phyloP scores from a whole-genome alignment of 1,140 invertebrate species.

The Eubasilissa regina region DNA sequence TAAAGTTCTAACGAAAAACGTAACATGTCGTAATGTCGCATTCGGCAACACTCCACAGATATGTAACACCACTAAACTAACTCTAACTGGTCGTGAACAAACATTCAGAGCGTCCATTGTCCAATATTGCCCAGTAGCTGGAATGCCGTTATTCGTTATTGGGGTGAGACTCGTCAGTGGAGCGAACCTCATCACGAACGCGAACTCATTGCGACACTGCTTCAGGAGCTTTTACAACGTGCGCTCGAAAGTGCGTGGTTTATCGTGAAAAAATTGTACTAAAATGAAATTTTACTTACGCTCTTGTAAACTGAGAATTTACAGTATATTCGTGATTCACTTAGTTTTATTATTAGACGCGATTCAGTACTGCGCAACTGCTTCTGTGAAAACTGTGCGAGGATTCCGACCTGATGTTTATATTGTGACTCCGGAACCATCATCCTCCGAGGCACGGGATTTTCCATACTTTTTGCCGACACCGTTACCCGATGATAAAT shows the following conservation, averaged over 20 bases:
- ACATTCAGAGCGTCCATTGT: conserved; percentile 34
- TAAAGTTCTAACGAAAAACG: conserved; percentile 12
- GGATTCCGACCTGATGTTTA: conserved; percentile 40
- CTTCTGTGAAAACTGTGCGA: conserved; percentile 53
- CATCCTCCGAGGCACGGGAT: conserved; percentile 20
- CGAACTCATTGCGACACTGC: conserved; percentile 18
- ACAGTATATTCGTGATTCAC: neutral
- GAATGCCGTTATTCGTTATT: conserved; percentile 56
- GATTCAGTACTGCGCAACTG: conserved; percentile 20
- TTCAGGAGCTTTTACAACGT: conserved; percentile 43
- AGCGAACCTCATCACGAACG: conserved; percentile 12
- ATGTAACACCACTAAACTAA: conserved; percentile 39
- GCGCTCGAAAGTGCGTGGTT: conserved; percentile 25
- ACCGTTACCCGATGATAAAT: conserved; percentile 44
- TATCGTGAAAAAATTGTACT: neutral
- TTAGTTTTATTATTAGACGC: conserved; percentile 23
- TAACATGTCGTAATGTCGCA: conserved; percentile 16
- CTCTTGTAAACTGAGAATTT: conserved; percentile 24
- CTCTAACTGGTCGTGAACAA: conserved; percentile 55
- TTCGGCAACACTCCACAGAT: conserved; percentile 1
- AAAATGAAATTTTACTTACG: conserved; percentile 11
- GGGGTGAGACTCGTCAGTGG: conserved; percentile 48
- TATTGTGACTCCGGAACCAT: conserved; percentile 53
- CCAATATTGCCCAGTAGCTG: conserved; percentile 40
- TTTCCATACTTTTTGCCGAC: conserved; percentile 52